Conservation (phyloP, 2,113 vertebrate species). For the Nycticryphes semicollaris region DNA sequence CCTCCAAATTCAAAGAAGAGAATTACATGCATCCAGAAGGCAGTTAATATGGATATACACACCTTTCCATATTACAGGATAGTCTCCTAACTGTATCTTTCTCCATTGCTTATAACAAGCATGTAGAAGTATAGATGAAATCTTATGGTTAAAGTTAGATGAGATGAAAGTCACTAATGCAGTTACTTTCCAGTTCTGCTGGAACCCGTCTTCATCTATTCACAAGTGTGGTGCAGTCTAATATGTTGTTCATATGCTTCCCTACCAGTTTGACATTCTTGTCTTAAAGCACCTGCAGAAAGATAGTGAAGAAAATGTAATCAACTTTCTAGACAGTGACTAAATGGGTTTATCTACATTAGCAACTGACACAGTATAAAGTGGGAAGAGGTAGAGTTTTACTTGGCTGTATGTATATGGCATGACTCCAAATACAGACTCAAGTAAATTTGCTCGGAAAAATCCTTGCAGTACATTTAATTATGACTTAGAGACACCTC, state of each 20-base stretch:
- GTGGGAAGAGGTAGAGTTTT: background rate
- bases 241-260: background rate
- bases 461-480: background rate
- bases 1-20: background rate
- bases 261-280: background rate
- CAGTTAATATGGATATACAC: background rate
- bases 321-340: background rate
- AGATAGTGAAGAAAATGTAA: background rate
- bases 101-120: background rate
- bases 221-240: background rate
- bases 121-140: background rate
- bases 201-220: background rate
- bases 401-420: background rate
- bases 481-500: background rate
- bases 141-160: background rate
- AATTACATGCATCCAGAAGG: background rate
- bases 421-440: background rate
- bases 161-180: background rate
- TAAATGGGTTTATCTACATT: background rate
- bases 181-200: background rate
- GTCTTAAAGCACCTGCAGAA: background rate
- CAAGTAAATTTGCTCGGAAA: background rate
- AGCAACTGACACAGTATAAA: background rate
- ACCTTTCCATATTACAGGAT: background rate
- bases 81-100: background rate